Evolutionary conservation across 2,797 vertebrate species (phyloP).

Genomic region (Gymnopithys bicolor): DNA sequence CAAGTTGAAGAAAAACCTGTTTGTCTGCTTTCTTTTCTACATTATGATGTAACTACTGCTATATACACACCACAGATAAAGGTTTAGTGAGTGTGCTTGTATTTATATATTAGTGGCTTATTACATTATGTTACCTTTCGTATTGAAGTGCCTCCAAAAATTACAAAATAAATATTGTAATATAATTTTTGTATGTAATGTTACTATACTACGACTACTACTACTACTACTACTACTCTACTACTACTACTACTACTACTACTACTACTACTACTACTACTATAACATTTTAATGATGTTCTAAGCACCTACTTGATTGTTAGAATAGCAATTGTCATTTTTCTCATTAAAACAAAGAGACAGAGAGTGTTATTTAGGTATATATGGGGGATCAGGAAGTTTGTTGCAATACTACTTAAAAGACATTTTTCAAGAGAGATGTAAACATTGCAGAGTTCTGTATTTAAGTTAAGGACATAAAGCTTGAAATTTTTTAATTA

Average conservation of each 20-base stretch:
- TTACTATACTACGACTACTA: not conserved
- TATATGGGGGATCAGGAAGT: not conserved
- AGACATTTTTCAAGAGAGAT: not conserved
- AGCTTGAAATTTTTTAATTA: not conserved
- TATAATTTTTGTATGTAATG: not conserved
- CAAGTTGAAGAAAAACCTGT: not conserved
- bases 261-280: too few species aligned
- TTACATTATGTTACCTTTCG: not conserved
- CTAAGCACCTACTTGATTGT: not conserved
- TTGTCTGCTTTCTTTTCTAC: not conserved
- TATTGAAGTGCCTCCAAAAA: not conserved
- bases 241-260: too few species aligned
- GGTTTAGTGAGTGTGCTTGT: not conserved
- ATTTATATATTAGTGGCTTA: not conserved
- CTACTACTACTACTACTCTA: too few species aligned
- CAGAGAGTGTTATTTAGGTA: not conserved
- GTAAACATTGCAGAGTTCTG: not conserved
- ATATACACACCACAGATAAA: not conserved
- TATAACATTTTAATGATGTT: not conserved
- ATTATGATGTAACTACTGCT: not conserved
- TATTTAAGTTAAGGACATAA: not conserved
- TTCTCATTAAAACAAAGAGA: not conserved
- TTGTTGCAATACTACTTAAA: not conserved
- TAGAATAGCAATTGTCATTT: not conserved
- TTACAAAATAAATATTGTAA: not conserved